These are phyloP conservation scores for Lithosia quadra DNA, from an alignment of 2,888 invertebrate genomes.

Conservation along the genomic window DNA sequence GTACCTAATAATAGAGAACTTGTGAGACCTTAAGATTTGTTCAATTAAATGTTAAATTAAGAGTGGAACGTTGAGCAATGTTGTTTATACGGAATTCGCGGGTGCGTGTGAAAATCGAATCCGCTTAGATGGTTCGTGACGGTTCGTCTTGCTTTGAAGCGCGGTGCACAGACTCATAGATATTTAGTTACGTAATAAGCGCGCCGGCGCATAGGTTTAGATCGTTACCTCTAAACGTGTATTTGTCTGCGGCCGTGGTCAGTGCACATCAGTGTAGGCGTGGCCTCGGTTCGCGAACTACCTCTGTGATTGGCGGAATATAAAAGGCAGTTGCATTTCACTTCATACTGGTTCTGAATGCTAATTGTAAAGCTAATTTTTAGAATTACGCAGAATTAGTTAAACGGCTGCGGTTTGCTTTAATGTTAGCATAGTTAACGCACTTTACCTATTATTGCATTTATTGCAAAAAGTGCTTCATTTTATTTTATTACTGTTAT, in stretches of 20 bases:
- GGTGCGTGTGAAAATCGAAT: slow-evolving; percentile 55
- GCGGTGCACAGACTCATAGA: slow-evolving; percentile 41
- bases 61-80: slow-evolving; percentile 38
- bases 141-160: slow-evolving; percentile 35
- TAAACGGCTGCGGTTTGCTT: slow-evolving; percentile 32
- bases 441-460: slow-evolving; percentile 25
- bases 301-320: slow-evolving; percentile 70
- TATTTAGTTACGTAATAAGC: slow-evolving; percentile 49
- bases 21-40: slow-evolving; percentile 41
- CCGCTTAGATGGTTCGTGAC: slow-evolving; percentile 51
- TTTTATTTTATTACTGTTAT: slow-evolving; percentile 21
- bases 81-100: slow-evolving; percentile 49
- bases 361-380: slow-evolving; percentile 65
- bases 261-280: slow-evolving; percentile 74
- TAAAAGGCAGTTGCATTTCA: slow-evolving; percentile 80
- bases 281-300: slow-evolving; percentile 68
- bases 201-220: slow-evolving; percentile 46
- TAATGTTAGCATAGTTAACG: slow-evolving; percentile 43
- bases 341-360: slow-evolving; percentile 71
- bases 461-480: slow-evolving; percentile 35
- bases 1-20: slow-evolving; percentile 37
- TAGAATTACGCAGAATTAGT: slow-evolving; percentile 42
- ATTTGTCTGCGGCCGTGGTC: slow-evolving; percentile 57
- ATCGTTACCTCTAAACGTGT: slow-evolving; percentile 51
- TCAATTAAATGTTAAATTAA: slow-evolving; percentile 45